phyloP scores from a whole-genome alignment of 1,140 invertebrate species.

The Metopolophium dirhodum region DNA sequence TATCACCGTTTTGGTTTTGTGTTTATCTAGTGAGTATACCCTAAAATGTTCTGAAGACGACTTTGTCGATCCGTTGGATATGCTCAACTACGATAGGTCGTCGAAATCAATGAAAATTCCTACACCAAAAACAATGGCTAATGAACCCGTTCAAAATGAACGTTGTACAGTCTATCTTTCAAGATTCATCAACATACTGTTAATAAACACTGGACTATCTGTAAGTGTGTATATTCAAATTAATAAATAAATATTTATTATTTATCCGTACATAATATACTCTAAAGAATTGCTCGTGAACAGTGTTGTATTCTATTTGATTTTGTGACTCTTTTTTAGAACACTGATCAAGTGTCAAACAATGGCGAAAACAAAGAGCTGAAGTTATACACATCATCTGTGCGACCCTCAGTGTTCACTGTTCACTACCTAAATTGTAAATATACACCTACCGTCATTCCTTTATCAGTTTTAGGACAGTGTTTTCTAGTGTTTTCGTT shows the following conservation, averaged over 20 bases:
- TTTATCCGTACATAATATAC: background rate
- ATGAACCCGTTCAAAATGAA: background rate
- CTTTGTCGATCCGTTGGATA: slow-evolving; percentile 22
- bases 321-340: background rate
- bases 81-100: slow-evolving; percentile 29
- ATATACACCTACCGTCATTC: too few species aligned
- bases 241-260: too few species aligned
- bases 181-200: slow-evolving; percentile 31
- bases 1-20: background rate
- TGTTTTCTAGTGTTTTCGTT: too few species aligned
- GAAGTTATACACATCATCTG: background rate
- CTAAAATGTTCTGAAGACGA: background rate
- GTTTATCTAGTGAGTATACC: background rate
- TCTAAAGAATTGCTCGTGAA: background rate
- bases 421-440: too few species aligned
- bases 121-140: background rate
- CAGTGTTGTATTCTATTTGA: background rate
- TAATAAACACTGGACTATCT: slow-evolving; percentile 14
- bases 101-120: slow-evolving; percentile 29
- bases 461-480: too few species aligned
- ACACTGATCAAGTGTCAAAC: background rate
- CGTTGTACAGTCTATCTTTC: slow-evolving; percentile 26
- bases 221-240: background rate
- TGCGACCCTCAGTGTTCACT: background rate
- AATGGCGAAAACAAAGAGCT: background rate